Conservation (phyloP, 2,797 vertebrate species). For the Cyprinodon diabolis region DNA sequence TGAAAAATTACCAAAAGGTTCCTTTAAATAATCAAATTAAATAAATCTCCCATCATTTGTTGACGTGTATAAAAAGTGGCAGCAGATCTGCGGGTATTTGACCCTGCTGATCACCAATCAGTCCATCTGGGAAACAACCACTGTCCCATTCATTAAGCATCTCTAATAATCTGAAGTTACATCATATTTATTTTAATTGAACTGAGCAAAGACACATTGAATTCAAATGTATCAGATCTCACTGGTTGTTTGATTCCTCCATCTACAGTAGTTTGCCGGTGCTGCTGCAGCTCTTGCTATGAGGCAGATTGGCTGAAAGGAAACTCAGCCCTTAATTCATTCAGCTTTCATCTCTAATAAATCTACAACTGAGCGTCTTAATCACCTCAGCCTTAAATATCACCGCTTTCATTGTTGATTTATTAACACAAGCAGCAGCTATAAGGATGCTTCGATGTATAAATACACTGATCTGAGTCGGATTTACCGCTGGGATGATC, state of each 20-base stretch:
- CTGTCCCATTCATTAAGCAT: no score
- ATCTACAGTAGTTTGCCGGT: not conserved
- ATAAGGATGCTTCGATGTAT: not conserved
- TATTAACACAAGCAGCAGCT: constrained; percentile 3
- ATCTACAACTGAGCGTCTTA: not conserved
- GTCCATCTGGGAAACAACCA: no score
- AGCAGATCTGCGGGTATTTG: no score
- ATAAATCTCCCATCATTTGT: no score
- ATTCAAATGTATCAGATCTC: no score
- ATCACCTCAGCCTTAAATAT: not conserved
- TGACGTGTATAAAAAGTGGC: no score
- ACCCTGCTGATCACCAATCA: no score
- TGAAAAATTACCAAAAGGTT: no score
- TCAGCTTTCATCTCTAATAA: not conserved
- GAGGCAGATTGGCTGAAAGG: not conserved
- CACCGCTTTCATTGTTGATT: not conserved
- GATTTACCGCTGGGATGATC: constrained; percentile 19
- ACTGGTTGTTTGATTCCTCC: not conserved
- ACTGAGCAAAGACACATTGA: no score
- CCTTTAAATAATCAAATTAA: no score
- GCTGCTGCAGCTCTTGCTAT: not conserved
- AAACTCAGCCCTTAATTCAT: constrained; percentile 2
- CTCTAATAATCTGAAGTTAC: no score
- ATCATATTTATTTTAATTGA: no score
- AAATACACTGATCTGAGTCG: constrained; percentile 8